These are phyloP conservation scores for Perccottus glenii DNA, from an alignment of 2,113 vertebrate species.

Conservation along the genomic window DNA sequence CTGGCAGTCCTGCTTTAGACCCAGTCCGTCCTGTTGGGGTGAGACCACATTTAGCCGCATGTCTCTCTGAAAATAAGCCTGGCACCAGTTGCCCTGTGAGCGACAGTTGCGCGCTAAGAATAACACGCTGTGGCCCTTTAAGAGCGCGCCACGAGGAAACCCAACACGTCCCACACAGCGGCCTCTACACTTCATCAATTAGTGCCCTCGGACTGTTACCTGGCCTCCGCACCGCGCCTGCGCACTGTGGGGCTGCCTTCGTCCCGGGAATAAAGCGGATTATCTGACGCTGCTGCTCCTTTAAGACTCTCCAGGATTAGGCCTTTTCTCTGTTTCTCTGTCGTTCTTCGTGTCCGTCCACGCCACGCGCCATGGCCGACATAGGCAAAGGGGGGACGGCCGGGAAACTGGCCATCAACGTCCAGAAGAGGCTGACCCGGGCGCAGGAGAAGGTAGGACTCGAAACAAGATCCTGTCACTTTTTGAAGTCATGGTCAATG, in stretches of 20 bases:
- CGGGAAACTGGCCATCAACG: conserved; percentile 92
- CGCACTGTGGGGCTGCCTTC: neutral
- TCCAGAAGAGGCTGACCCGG: conserved; percentile 93
- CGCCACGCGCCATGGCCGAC: conserved; percentile 87
- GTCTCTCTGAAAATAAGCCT: conserved; percentile 19
- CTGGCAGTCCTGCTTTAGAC: neutral
- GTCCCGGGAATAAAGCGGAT: conserved; percentile 5
- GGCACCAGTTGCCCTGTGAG: conserved; percentile 32
- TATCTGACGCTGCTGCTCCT: neutral
- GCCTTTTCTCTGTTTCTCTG: neutral
- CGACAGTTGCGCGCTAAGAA: conserved; percentile 74
- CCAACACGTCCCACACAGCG: conserved; percentile 45
- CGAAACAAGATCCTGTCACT: conserved; percentile 38
- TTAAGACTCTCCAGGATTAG: conserved; percentile 1
- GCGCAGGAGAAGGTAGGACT: conserved; percentile 94
- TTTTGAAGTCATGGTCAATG: neutral
- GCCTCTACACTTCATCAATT: conserved; percentile 53
- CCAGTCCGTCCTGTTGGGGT: neutral
- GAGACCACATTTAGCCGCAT: conserved; percentile 37
- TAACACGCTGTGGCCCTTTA: conserved; percentile 77
- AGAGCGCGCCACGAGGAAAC: conserved; percentile 63
- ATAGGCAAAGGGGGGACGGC: conserved; percentile 93
- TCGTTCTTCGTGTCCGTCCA: conserved; percentile 5
- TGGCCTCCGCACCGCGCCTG: conserved; percentile 7
- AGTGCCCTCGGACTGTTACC: conserved; percentile 6